Evolutionary conservation across 2,888 invertebrate species (phyloP).

Genomic region (Scaeva pyrastri): DNA sequence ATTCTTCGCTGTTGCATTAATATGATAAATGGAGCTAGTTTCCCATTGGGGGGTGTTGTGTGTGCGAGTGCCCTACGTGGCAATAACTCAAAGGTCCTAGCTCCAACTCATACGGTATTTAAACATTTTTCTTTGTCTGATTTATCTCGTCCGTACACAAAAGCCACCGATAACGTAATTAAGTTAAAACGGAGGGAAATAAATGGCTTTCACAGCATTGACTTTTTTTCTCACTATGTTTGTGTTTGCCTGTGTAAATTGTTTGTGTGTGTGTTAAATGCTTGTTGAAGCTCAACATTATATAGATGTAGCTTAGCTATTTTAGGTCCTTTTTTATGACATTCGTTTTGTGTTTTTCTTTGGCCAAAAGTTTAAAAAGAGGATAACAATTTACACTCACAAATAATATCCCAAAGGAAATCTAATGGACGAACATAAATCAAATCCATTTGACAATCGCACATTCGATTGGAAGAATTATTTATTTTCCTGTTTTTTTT

Average conservation of each 20-base stretch:
- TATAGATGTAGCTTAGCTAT: too few species aligned
- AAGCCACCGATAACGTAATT: conserved; percentile 62
- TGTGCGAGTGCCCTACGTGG: conserved; percentile 22
- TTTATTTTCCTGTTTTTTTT: conserved; percentile 41
- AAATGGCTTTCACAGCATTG: conserved; percentile 43
- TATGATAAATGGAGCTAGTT: conserved; percentile 62
- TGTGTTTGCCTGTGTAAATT: too few species aligned
- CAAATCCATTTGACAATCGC: conserved; percentile 63
- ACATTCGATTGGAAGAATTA: conserved; percentile 59
- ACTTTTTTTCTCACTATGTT: conserved; percentile 25
- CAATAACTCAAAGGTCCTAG: conserved; percentile 58
- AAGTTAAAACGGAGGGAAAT: conserved; percentile 54
- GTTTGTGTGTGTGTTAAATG: background rate
- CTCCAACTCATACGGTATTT: conserved; percentile 56
- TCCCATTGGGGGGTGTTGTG: conserved; percentile 6
- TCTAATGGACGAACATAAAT: conserved; percentile 70
- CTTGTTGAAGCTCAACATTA: background rate
- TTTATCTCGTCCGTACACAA: conserved; percentile 49
- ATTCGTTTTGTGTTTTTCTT: background rate
- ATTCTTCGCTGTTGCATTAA: conserved; percentile 46
- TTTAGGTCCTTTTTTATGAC: background rate
- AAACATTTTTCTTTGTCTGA: conserved; percentile 60
- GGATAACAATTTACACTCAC: conserved; percentile 50
- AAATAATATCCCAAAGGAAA: conserved; percentile 64
- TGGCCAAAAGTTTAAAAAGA: conserved; percentile 25